Evolutionary conservation across 2,797 vertebrate species (phyloP).

Genomic region (Catostomus latipinnis): DNA sequence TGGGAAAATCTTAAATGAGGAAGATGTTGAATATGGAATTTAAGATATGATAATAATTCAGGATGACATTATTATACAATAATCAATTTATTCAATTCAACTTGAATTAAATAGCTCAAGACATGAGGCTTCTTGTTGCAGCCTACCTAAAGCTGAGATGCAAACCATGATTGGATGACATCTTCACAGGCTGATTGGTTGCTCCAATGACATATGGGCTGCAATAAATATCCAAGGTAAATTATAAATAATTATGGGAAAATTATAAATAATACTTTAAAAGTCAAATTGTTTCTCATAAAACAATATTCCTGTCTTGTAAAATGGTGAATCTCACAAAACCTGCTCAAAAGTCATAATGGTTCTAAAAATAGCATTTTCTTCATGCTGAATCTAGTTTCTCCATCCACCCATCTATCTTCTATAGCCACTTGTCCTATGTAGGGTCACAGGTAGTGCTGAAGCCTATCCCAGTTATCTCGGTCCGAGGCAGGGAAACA

Average conservation of each 20-base stretch:
- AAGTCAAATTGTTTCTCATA: neutral
- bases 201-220: constrained; percentile 97
- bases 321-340: constrained; percentile 11
- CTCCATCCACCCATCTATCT: too few relatives aligned
- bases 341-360: neutral
- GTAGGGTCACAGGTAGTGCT: too few relatives aligned
- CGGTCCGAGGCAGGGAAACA: too few relatives aligned
- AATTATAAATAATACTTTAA: neutral
- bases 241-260: neutral
- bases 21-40: neutral
- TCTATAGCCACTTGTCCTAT: too few relatives aligned
- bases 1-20: neutral
- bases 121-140: neutral
- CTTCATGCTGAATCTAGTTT: too few relatives aligned
- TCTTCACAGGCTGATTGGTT: constrained; percentile 95
- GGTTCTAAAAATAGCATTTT: too few relatives aligned
- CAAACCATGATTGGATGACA: constrained; percentile 93
- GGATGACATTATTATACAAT: neutral
- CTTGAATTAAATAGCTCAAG: neutral
- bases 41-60: neutral
- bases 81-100: neutral
- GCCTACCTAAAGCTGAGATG: constrained; percentile 96
- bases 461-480: too few relatives aligned
- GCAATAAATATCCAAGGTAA: constrained; percentile 38
- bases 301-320: neutral